These are phyloP conservation scores for Anolis apletophallus DNA, from an alignment of 2,797 vertebrate genomes.

Conservation along the genomic window DNA sequence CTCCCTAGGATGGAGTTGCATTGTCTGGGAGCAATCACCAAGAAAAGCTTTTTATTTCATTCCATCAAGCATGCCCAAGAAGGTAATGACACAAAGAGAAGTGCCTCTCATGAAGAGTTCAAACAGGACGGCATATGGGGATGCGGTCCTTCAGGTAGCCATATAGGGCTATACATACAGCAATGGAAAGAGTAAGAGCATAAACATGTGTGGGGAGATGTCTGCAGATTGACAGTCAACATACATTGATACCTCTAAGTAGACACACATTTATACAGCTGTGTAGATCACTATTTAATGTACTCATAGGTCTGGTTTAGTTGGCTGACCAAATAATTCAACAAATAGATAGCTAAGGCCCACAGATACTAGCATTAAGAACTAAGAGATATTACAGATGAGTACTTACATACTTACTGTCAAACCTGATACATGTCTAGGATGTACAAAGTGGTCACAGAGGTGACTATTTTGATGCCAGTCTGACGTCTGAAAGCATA, in stretches of 20 bases:
- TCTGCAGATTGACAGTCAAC: background rate
- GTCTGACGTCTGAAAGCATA: slow-evolving; percentile 45
- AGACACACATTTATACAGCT: background rate
- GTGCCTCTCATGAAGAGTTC: no score
- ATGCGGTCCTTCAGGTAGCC: no score
- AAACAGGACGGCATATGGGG: no score
- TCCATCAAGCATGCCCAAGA: no score
- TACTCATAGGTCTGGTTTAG: background rate
- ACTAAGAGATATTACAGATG: background rate
- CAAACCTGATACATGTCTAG: slow-evolving; percentile 36
- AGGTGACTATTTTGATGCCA: slow-evolving; percentile 54
- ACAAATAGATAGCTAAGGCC: background rate
- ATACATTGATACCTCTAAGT: background rate
- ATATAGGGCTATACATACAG: no score
- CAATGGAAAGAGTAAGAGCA: background rate
- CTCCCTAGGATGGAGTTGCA: no score
- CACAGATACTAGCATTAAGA: slow-evolving; percentile 8
- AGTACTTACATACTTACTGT: slow-evolving; percentile 36
- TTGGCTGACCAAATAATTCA: background rate
- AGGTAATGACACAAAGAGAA: no score
- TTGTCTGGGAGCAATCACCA: no score
- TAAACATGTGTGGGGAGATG: background rate
- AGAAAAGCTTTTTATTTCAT: no score
- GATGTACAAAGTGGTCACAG: slow-evolving; percentile 45
- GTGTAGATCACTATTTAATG: background rate